Evolutionary conservation across 2,888 invertebrate species (phyloP).

Genomic region (Tricholauxania praeusta): DNA sequence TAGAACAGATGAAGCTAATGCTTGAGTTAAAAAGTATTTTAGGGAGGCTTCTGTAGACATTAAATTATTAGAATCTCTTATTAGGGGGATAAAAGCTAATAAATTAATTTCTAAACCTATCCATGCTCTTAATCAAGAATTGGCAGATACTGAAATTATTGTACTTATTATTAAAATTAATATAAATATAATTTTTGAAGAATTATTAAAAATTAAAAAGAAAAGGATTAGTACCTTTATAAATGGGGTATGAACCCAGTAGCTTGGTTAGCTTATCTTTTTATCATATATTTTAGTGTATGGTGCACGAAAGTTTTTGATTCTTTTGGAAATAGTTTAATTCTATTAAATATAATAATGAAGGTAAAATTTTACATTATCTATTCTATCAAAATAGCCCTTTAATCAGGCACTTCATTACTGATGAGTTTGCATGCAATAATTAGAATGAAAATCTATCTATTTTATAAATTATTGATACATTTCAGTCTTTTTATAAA

Average conservation of each 20-base stretch:
- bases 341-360: constrained; percentile 71
- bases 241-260: constrained; percentile 69
- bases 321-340: constrained; percentile 73
- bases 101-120: constrained; percentile 76
- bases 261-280: constrained; percentile 72
- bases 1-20: constrained; percentile 72
- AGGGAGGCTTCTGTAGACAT: constrained; percentile 71
- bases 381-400: constrained; percentile 76
- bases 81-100: constrained; percentile 73
- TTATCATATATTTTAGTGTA: constrained; percentile 73
- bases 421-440: too few relatives aligned
- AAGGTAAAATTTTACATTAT: constrained; percentile 66
- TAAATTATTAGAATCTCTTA: constrained; percentile 70
- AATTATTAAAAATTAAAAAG: constrained; percentile 70
- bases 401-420: constrained; percentile 65
- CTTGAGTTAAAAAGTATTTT: constrained; percentile 74
- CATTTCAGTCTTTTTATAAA: background rate
- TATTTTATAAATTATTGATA: constrained; percentile 26
- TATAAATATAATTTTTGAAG: constrained; percentile 71
- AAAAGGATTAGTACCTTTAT: constrained; percentile 69
- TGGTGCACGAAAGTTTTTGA: constrained; percentile 75
- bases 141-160: constrained; percentile 70
- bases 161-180: constrained; percentile 68
- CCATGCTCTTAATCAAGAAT: constrained; percentile 70
- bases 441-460: too few relatives aligned